Conservation (phyloP, 1,140 invertebrate genomes). For the Saccostrea glomerata region DNA sequence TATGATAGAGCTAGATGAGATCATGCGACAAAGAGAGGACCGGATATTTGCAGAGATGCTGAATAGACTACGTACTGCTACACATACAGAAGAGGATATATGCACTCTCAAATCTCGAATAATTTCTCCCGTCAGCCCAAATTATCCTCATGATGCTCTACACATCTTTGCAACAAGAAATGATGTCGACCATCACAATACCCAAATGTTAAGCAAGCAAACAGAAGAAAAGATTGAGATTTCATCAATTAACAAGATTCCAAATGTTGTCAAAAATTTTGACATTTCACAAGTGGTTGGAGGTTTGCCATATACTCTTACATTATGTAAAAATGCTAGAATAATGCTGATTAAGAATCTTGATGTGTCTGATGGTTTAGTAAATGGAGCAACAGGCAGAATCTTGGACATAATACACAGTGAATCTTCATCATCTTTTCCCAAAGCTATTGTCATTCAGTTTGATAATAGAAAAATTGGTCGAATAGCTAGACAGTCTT, state of each 20-base stretch:
- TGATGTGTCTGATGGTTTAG: conserved; percentile 57
- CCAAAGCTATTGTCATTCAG: conserved; percentile 1
- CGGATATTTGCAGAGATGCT: conserved; percentile 51
- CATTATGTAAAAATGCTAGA: conserved; percentile 41
- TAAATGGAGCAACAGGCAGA: conserved; percentile 55
- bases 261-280: conserved; percentile 46
- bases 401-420: conserved; percentile 50
- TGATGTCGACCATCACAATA: conserved; percentile 46
- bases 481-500: background rate
- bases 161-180: conserved; percentile 51
- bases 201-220: conserved; percentile 36
- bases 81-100: conserved; percentile 50
- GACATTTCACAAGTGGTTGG: conserved; percentile 46
- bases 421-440: background rate
- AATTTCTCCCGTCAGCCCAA: background rate
- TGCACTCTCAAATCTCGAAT: conserved; percentile 46
- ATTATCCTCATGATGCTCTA: conserved; percentile 39
- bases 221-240: background rate
- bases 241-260: conserved; percentile 50
- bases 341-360: conserved; percentile 57
- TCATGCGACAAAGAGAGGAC: conserved; percentile 58
- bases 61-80: conserved; percentile 46
- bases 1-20: conserved; percentile 42
- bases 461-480: conserved; percentile 18
- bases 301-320: conserved; percentile 13